Conservation (phyloP, 2,888 invertebrate genomes). For the Drosophila aldrichi region DNA sequence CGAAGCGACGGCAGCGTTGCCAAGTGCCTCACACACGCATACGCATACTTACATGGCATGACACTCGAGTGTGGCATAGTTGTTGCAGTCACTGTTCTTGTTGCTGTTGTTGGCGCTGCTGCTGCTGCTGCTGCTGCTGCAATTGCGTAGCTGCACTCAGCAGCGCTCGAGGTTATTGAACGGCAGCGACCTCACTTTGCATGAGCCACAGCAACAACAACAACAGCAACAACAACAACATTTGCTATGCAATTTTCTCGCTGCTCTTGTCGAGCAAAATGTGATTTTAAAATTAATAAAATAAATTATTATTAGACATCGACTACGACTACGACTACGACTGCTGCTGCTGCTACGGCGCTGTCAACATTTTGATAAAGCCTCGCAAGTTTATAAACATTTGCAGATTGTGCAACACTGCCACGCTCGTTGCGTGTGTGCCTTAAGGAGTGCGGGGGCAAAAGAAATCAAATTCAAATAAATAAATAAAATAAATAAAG, state of each 20-base stretch:
- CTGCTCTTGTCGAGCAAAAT: conserved; percentile 70
- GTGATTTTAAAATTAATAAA: conserved; percentile 80
- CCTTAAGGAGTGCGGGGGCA: background rate
- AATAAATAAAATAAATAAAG: background rate
- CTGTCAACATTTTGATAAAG: conserved; percentile 62
- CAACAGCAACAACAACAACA: conserved; percentile 33
- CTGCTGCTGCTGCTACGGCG: conserved; percentile 6
- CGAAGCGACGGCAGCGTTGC: conserved; percentile 59
- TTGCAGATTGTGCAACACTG: conserved; percentile 37
- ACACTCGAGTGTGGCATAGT: conserved; percentile 50
- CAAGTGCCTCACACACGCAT: conserved; percentile 47
- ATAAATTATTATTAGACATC: conserved; percentile 79
- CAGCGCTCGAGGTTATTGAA: conserved; percentile 82
- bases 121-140: conserved; percentile 48
- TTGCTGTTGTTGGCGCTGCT: conserved; percentile 31
- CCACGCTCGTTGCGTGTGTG: background rate
- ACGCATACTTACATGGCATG: conserved; percentile 40
- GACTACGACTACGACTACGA: conserved; percentile 4
- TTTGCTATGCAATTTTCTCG: conserved; percentile 68
- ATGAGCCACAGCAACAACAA: conserved; percentile 43
- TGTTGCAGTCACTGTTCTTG: conserved; percentile 45
- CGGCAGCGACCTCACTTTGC: conserved; percentile 84
- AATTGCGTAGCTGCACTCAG: conserved; percentile 75
- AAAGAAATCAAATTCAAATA: background rate
- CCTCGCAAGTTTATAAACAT: conserved; percentile 54